Evolutionary conservation across 2,888 invertebrate genomes (phyloP), one percentile per base, ranked within the genome.

Genomic region (Coelinius sp.): DNA sequence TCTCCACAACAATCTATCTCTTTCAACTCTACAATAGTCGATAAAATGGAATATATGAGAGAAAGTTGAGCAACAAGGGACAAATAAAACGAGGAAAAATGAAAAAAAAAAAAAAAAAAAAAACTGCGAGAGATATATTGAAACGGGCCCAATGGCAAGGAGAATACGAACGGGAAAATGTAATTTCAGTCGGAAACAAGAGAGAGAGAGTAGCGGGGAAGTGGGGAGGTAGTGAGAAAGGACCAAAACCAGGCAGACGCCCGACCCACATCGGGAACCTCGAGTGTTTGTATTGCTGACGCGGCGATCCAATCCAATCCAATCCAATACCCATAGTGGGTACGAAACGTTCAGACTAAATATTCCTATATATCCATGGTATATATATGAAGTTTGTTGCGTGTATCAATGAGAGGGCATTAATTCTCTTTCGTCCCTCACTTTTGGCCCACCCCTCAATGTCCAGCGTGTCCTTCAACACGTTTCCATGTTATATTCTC

Each of bases 221-320:
- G 59, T 74, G 76, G 49, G 49, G 41, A 38, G 53, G 63, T 20
- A 62, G 59, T 75, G 78, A 74, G 73, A n/a, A n/a, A 74, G 65
- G 64, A 73, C 65, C 52, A 70, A 56, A 69, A 69, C 66, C 41
- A 46, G 69, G 73, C 56, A 73, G 73, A 73, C 74, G 75, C 73
- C 83, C 84, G 86, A 85, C 84, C 86, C 86, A 84, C 86, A 85
- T 85, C 84, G 86, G 83, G 82, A 75, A 35, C 82, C 84, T 85
- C 81, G 82, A 86, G 86, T 87, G 86, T 87, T 87, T 87, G 86
- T 86, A 86, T 86, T 87, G 86, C 87, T 87, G 87, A 87, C 86
- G 86, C 84, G 85, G 86, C 86, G 83, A 84, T 86, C 86, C 86
- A 86, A 84, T 86, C 85, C 86, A 86, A 84, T 86, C 85, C 86